These are phyloP conservation scores for Eretmochelys imbricata DNA, from an alignment of 2,113 vertebrate species.

Conservation along the genomic window DNA sequence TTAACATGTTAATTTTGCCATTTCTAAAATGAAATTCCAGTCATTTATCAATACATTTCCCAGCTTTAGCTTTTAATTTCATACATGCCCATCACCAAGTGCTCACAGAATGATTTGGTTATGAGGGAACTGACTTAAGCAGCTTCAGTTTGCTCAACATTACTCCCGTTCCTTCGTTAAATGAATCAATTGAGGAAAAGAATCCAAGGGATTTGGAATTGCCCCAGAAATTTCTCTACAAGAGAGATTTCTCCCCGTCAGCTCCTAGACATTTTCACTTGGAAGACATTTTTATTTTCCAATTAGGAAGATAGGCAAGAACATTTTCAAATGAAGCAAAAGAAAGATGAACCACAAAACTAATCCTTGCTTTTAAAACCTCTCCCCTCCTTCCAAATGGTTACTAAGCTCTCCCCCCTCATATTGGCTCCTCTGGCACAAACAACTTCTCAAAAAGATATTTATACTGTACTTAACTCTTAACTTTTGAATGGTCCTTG, in stretches of 20 bases:
- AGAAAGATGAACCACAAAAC: background rate
- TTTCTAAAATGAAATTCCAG: background rate
- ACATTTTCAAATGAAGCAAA: background rate
- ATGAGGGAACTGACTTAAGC: background rate
- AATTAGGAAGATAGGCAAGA: background rate
- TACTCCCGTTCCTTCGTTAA: background rate
- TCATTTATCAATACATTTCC: background rate
- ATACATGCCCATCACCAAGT: background rate
- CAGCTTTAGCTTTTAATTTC: background rate
- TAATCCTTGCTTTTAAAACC: background rate
- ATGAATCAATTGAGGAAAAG: background rate
- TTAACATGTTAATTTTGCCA: background rate
- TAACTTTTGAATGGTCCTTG: background rate
- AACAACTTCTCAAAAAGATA: background rate
- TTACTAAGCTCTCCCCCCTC: background rate
- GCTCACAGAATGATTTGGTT: background rate
- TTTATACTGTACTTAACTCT: background rate
- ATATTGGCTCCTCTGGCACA: background rate
- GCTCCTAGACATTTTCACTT: background rate
- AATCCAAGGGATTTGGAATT: background rate
- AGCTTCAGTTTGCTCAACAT: background rate
- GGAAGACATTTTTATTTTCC: background rate
- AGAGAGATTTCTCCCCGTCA: background rate
- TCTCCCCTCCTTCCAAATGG: background rate
- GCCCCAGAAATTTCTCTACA: background rate